phyloP scores from a whole-genome alignment of 1,140 invertebrate genomes.

The Luehdorfia chinensis region DNA sequence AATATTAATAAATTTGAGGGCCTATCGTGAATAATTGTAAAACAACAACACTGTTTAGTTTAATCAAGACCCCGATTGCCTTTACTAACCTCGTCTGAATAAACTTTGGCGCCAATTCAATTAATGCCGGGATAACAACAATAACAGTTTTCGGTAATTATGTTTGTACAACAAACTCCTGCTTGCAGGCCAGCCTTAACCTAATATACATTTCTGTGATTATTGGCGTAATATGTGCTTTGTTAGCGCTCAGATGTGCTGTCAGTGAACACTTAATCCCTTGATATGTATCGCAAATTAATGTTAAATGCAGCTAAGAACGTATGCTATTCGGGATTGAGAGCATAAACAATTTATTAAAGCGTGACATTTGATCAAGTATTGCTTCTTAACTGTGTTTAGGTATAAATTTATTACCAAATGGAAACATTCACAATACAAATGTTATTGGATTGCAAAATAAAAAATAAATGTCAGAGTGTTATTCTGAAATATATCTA shows the following conservation, averaged over 20 bases:
- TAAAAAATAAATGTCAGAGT: too few relatives aligned
- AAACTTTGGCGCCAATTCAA: conserved; percentile 64
- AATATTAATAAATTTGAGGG: conserved; percentile 16
- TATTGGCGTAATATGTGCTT: conserved; percentile 8
- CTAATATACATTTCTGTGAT: conserved; percentile 24
- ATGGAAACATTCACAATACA: too few relatives aligned
- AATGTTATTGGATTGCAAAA: too few relatives aligned
- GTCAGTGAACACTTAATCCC: conserved; percentile 10
- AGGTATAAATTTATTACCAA: too few relatives aligned
- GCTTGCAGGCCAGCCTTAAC: conserved; percentile 25
- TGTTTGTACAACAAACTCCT: conserved; percentile 45
- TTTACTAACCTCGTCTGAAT: conserved; percentile 57
- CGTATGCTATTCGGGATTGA: not conserved
- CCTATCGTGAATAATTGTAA: conserved; percentile 51
- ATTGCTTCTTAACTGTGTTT: too few relatives aligned
- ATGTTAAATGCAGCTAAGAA: conserved; percentile 10
- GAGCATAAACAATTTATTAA: not conserved
- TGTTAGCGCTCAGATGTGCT: conserved; percentile 1
- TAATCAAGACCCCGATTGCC: conserved; percentile 61
- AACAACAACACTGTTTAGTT: conserved; percentile 62
- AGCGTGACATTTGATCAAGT: too few relatives aligned
- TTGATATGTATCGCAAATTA: not conserved
- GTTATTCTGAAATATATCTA: too few relatives aligned
- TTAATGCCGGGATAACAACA: conserved; percentile 63
- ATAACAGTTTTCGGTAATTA: conserved; percentile 65